Evolutionary conservation across 2,888 invertebrate species (phyloP).

Genomic region (Horisme vitalbata): DNA sequence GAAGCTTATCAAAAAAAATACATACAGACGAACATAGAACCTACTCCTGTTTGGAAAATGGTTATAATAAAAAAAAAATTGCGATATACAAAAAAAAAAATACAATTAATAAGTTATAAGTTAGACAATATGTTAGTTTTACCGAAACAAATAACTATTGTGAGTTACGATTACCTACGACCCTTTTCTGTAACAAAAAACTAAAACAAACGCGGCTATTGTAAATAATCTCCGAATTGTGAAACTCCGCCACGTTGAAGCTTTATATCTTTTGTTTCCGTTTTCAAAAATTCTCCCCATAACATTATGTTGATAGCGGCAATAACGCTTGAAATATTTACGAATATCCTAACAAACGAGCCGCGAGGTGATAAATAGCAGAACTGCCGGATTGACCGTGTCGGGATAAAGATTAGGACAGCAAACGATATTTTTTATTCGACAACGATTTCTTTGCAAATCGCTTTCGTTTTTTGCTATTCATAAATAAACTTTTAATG

Average conservation of each 20-base stretch:
- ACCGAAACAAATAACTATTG: too few species aligned
- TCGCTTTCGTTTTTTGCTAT: conserved; percentile 8
- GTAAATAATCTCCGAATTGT: conserved; percentile 53
- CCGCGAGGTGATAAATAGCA: conserved; percentile 70
- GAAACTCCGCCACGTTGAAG: conserved; percentile 57
- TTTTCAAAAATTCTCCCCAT: conserved; percentile 79
- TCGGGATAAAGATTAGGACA: conserved; percentile 61
- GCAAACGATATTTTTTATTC: conserved; percentile 9
- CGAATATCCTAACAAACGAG: conserved; percentile 79
- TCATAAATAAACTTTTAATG: too few species aligned
- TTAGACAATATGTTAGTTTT: too few species aligned
- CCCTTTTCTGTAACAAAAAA: conserved; percentile 24
- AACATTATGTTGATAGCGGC: conserved; percentile 81
- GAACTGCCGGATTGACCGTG: conserved; percentile 72
- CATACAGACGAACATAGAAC: too few species aligned
- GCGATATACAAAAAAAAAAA: too few species aligned
- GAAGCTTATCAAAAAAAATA: too few species aligned
- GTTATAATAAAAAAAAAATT: too few species aligned
- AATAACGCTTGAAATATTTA: conserved; percentile 82
- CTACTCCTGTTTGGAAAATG: too few species aligned
- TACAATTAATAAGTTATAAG: too few species aligned
- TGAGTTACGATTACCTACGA: too few species aligned
- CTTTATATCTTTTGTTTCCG: conserved; percentile 78
- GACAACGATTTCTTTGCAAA: conserved; percentile 8
- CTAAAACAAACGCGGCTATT: conserved; percentile 42